phyloP scores from a whole-genome alignment of 1,140 invertebrate genomes.

The Drosophila ohnishii region DNA sequence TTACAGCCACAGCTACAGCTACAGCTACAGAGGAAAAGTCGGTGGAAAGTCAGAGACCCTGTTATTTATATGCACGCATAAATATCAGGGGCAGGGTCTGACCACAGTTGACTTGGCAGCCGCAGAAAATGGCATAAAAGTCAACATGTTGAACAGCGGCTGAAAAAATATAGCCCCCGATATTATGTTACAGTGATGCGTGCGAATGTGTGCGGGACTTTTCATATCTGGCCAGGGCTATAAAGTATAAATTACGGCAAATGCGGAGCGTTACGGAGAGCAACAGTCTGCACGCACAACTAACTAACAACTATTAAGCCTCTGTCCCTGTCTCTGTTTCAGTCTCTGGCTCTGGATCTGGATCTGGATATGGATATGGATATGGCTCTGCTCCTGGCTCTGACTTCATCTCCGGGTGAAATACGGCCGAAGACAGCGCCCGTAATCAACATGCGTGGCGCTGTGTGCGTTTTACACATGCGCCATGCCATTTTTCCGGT shows the following conservation, averaged over 20 bases:
- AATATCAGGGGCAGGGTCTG: constrained; percentile 68
- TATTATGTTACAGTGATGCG: constrained; percentile 52
- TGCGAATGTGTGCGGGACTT: constrained; percentile 56
- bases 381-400: constrained; percentile 13
- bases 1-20: constrained; percentile 15
- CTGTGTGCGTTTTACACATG: constrained; percentile 60
- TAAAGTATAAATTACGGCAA: constrained; percentile 81
- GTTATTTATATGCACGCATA: constrained; percentile 78
- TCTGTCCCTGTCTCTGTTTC: constrained; percentile 15
- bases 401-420: constrained; percentile 53
- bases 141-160: constrained; percentile 73
- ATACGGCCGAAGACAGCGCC: constrained; percentile 44
- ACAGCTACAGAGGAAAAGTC: constrained; percentile 19
- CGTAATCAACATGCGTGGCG: constrained; percentile 77
- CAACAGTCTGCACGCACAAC: constrained; percentile 65
- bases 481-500: constrained; percentile 76
- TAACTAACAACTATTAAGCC: constrained; percentile 82
- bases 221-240: constrained; percentile 76
- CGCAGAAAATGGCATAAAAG: constrained; percentile 79
- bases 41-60: constrained; percentile 31
- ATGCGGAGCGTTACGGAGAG: constrained; percentile 56
- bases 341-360: constrained; percentile 22
- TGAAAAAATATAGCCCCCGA: constrained; percentile 72
- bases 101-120: constrained; percentile 75
- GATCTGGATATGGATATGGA: constrained; percentile 17